Evolutionary conservation across 2,797 vertebrate genomes (phyloP), one percentile per base, ranked within the genome.

Genomic region (Pseudochirops cupreus): DNA sequence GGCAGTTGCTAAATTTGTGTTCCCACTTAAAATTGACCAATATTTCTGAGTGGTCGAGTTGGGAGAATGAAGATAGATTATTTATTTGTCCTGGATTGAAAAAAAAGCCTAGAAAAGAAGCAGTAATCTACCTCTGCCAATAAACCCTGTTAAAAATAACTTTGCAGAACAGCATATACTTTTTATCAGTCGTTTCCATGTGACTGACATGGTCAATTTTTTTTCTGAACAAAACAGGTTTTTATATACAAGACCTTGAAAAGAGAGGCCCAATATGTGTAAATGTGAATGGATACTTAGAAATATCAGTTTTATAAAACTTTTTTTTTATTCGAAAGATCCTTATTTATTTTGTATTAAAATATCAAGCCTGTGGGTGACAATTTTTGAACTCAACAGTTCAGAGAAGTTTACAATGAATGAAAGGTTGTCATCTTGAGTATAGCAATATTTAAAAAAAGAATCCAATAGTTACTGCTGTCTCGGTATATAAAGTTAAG

Each of bases 1-100:
- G 99, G 99, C 99, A 99, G 99, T 99, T 99, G 99, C 99, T 99
- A 99, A 98, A 98, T 98, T 98, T 98, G 98, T 5, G 57, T 98
- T 98, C 98, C 98, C 98, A 97, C 98, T 98, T 98, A 98, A 98
- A 98, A 98, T 94, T 97, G 98, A 98, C 98, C 99, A 98, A 91
- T 97, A 98, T 98, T 98, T 98, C 98, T 98, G 98, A 94, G 95
- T 98, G 98, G 93, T 94, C 95, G 92, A 91, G 95, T 93, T 98
- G 95, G 96, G 97, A 97, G 97, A 96, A 67, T 58, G 92, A 96
- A 97, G 97, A 97, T 95, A 96, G 97, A 95, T 97, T 55, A 92
- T 92, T 96, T 98, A 97, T 96, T 97, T 98, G 97, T 97, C 97
- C 97, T 96, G 98, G 97, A 97, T 98, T 46, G 94, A 97, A 93